Percentiles rank a stretch among this genome's conserved stretches.
These are phyloP conservation scores for Marisa cornuarietis DNA, from an alignment of 1,140 invertebrate genomes.

Conservation along the genomic window DNA sequence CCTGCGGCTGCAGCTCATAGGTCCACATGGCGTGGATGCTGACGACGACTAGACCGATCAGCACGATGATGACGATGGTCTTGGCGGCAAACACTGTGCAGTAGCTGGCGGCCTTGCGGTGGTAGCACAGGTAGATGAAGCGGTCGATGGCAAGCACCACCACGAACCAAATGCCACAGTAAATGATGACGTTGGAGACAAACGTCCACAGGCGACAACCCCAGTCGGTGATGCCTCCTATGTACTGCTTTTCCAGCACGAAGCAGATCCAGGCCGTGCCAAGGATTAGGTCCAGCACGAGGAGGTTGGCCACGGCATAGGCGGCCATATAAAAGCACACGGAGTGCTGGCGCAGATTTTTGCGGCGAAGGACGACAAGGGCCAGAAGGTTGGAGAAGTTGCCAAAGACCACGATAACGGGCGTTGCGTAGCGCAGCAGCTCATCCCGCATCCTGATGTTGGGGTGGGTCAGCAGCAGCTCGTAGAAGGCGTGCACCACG, in stretches of 20 bases:
- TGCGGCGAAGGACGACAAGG: conserved; percentile 49
- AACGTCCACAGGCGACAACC: conserved; percentile 59
- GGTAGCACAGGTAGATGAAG: conserved; percentile 53
- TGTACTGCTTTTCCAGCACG: conserved; percentile 43
- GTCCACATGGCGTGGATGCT: conserved; percentile 63
- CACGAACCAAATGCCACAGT: conserved; percentile 58
- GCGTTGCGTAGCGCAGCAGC: conserved; percentile 45
- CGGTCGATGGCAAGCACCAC: conserved; percentile 58
- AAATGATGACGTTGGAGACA: conserved; percentile 50
- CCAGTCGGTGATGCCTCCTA: conserved; percentile 42
- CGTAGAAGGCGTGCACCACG: conserved; percentile 15
- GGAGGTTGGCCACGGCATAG: conserved; percentile 54
- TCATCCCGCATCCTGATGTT: conserved; percentile 38
- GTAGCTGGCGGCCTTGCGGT: conserved; percentile 39
- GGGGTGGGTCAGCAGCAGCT: conserved; percentile 27
- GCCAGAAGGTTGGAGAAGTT: conserved; percentile 57
- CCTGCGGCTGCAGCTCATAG: conserved; percentile 47
- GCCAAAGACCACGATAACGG: conserved; percentile 55
- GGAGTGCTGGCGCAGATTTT: conserved; percentile 50
- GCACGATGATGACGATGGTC: conserved; percentile 47
- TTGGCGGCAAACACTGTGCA: conserved; percentile 59
- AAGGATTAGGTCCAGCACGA: conserved; percentile 49
- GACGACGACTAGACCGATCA: conserved; percentile 55
- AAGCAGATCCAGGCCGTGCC: conserved; percentile 50
- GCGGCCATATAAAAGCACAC: conserved; percentile 58